phyloP scores from a whole-genome alignment of 2,888 invertebrate species.

The Steromphala cineraria region DNA sequence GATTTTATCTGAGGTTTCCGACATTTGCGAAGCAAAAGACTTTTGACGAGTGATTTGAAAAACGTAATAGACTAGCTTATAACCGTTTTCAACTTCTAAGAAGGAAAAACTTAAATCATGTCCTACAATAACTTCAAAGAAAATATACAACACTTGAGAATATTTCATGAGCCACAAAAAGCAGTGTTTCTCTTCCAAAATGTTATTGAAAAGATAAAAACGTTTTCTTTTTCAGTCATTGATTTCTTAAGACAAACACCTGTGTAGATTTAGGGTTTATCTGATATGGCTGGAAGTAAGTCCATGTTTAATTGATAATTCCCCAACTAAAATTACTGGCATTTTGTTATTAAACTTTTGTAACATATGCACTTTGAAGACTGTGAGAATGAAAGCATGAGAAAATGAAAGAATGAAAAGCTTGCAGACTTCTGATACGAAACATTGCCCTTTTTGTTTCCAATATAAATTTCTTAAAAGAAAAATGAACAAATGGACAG shows the following conservation, averaged over 20 bases:
- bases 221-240: not conserved
- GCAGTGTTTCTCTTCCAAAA: not conserved
- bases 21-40: not conserved
- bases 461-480: no score
- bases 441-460: no score
- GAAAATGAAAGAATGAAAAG: no score
- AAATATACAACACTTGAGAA: slow-evolving; percentile 8
- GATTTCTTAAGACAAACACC: not conserved
- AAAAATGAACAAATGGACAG: no score
- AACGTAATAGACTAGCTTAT: not conserved
- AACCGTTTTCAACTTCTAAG: not conserved
- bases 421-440: no score
- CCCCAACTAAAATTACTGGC: no score
- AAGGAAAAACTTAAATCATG: not conserved
- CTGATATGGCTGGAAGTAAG: not conserved
- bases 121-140: not conserved
- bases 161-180: not conserved
- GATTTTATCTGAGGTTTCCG: not conserved
- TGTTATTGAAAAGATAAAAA: not conserved
- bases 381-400: no score
- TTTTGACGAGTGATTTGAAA: not conserved
- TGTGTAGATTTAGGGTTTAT: not conserved
- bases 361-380: no score
- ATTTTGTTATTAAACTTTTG: no score
- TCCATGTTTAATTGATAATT: not conserved